phyloP scores from a whole-genome alignment of 2,888 invertebrate species.

The Acrobasis repandana region DNA sequence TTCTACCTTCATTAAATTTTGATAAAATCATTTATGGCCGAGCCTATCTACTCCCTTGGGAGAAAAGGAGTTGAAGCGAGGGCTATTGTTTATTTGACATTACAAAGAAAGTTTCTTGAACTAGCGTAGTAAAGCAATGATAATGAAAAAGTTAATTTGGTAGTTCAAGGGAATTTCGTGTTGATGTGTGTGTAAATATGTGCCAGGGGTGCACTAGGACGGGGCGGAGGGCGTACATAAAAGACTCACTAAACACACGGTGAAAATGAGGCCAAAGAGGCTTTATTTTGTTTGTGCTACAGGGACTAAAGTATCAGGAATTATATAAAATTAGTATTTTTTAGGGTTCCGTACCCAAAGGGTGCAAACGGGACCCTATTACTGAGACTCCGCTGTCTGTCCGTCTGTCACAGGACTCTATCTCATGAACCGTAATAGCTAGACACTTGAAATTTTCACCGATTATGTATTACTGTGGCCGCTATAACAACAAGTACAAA shows the following conservation, averaged over 20 bases:
- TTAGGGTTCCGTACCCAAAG: too few relatives aligned
- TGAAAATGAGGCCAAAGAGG: constrained; percentile 2
- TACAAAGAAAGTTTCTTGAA: constrained; percentile 7
- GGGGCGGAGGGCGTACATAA: constrained; percentile 14
- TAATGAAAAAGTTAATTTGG: not conserved
- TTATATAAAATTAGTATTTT: too few relatives aligned
- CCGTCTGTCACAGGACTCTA: too few relatives aligned
- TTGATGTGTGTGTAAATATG: constrained; percentile 14
- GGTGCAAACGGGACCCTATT: too few relatives aligned
- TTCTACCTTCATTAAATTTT: too few relatives aligned
- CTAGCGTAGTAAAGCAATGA: not conserved
- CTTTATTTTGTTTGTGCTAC: constrained; percentile 13
- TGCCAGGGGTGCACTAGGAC: constrained; percentile 10
- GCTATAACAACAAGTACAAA: too few relatives aligned
- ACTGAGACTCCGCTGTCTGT: too few relatives aligned
- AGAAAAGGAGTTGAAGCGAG: not conserved
- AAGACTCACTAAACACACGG: not conserved
- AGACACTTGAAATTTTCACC: too few relatives aligned
- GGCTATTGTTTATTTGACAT: not conserved
- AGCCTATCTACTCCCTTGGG: not conserved
- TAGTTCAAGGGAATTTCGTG: constrained; percentile 3
- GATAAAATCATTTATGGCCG: not conserved
- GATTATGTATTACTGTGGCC: too few relatives aligned
- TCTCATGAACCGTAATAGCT: too few relatives aligned
- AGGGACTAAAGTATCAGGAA: not conserved